Conservation (phyloP, 2,888 invertebrate species). For the Pecten maximus region DNA sequence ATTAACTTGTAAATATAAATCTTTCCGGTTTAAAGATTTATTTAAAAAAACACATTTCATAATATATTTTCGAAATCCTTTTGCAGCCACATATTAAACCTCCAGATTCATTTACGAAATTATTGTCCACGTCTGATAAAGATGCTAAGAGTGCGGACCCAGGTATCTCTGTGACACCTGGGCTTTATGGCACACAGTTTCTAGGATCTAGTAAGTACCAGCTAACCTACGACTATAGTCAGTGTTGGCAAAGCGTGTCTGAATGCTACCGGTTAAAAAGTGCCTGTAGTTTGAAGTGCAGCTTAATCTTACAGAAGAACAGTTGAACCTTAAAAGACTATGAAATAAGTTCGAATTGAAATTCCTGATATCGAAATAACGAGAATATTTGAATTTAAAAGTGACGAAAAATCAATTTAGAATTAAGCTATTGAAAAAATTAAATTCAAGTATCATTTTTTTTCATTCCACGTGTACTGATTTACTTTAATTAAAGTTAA, state of each 20-base stretch:
- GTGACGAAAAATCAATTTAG: no score
- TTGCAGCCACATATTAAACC: constrained; percentile 6
- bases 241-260: not conserved
- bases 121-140: constrained; percentile 26
- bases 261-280: constrained; percentile 11
- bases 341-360: not conserved
- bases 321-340: not conserved
- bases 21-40: not conserved
- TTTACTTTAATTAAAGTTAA: no score
- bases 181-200: constrained; percentile 50
- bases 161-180: constrained; percentile 43
- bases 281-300: constrained; percentile 35
- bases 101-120: not conserved
- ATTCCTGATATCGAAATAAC: no score
- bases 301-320: not conserved
- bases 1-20: not conserved
- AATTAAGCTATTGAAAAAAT: no score
- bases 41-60: not conserved
- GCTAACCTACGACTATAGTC: not conserved
- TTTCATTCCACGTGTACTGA: no score
- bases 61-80: not conserved
- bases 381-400: no score
- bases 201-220: constrained; percentile 41
- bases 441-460: no score
- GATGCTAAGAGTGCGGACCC: not conserved